phyloP scores from a whole-genome alignment of 2,797 vertebrate species.

The Pseudopleuronectes americanus region DNA sequence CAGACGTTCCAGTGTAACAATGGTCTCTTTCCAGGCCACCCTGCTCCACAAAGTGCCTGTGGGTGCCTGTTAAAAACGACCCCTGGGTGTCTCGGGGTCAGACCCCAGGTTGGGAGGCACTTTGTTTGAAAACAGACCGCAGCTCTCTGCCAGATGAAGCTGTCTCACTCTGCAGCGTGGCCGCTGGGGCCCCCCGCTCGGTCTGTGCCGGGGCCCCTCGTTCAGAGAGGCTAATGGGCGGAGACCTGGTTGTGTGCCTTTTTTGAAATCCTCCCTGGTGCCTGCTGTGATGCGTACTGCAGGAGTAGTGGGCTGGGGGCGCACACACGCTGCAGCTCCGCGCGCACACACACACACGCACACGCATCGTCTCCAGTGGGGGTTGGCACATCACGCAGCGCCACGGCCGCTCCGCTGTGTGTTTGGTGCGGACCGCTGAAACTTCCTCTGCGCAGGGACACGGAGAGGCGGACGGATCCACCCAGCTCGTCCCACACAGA shows the following conservation, averaged over 20 bases:
- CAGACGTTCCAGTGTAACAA: constrained; percentile 22
- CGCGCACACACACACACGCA: constrained; percentile 24
- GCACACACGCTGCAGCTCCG: constrained; percentile 69
- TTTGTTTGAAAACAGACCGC: constrained; percentile 36
- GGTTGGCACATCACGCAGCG: constrained; percentile 71
- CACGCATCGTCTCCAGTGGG: constrained; percentile 56
- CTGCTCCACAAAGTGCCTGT: constrained; percentile 13
- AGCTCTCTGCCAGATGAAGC: constrained; percentile 44
- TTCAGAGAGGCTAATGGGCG: constrained; percentile 66
- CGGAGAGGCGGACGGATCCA: constrained; percentile 34
- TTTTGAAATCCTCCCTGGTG: constrained; percentile 58
- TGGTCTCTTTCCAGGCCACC: constrained; percentile 28
- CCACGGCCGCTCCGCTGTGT: constrained; percentile 51
- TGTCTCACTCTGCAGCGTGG: constrained; percentile 44
- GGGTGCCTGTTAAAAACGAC: constrained; percentile 19
- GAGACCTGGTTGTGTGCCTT: constrained; percentile 69
- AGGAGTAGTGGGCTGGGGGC: constrained; percentile 63
- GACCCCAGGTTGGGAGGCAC: constrained; percentile 37
- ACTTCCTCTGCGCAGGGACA: constrained; percentile 60
- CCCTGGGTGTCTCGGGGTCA: constrained; percentile 44
- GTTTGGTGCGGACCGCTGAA: constrained; percentile 44
- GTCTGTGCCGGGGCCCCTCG: constrained; percentile 48
- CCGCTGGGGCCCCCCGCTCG: constrained; percentile 44
- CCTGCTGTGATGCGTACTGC: constrained; percentile 74
- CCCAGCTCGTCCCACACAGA: constrained; percentile 60